These are phyloP conservation scores for Anadara kagoshimensis DNA, from an alignment of 1,140 invertebrate species.

Conservation along the genomic window DNA sequence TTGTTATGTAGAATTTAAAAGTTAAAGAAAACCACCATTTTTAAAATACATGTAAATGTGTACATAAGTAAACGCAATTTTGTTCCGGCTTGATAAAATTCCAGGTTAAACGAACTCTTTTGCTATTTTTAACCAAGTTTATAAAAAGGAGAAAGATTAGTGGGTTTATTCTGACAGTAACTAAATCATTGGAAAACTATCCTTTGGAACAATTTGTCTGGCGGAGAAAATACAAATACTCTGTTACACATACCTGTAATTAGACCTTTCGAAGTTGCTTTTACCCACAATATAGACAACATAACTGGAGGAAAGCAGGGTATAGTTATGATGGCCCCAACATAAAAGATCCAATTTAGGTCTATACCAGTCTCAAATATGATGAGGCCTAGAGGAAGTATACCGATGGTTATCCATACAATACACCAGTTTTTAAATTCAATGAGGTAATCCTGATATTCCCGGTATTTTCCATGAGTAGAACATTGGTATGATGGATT, in stretches of 20 bases:
- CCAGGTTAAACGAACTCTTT: no score
- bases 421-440: slow-evolving; percentile 72
- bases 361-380: slow-evolving; percentile 67
- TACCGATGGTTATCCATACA: slow-evolving; percentile 65
- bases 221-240: no score
- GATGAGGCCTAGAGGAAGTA: slow-evolving; percentile 65
- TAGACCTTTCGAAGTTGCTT: slow-evolving; percentile 65
- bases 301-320: slow-evolving; percentile 69
- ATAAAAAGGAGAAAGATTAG: no score
- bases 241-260: slow-evolving; percentile 61
- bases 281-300: slow-evolving; percentile 68
- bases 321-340: slow-evolving; percentile 65
- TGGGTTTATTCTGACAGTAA: no score
- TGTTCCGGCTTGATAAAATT: no score
- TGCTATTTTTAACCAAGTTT: no score
- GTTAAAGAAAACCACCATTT: no score
- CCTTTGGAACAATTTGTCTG: no score
- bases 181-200: no score
- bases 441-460: slow-evolving; percentile 71
- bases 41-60: no score
- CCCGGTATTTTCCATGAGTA: slow-evolving; percentile 68
- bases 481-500: slow-evolving; percentile 65
- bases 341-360: slow-evolving; percentile 70
- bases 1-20: no score
- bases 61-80: no score